Conservation (phyloP, 2,113 vertebrate species). For the Scomber scombrus region DNA sequence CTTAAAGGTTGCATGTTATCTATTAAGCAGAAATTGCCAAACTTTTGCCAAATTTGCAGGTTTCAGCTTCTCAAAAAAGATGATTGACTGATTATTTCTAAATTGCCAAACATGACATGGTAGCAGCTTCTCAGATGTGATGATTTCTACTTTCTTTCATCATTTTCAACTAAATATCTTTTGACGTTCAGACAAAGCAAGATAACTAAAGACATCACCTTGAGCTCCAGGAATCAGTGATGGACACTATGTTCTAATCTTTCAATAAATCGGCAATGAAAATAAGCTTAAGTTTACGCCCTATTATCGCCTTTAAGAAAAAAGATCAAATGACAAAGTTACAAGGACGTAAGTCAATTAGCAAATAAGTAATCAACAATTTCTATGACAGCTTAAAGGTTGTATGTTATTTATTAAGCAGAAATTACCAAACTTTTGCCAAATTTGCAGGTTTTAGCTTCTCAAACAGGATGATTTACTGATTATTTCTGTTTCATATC, state of each 20-base stretch:
- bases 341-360: background rate
- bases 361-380: background rate
- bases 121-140: background rate
- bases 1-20: background rate
- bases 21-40: background rate
- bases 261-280: background rate
- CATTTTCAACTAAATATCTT: background rate
- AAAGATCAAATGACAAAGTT: no score
- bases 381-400: no score
- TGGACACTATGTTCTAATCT: background rate
- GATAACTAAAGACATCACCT: background rate
- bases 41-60: no score
- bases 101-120: background rate
- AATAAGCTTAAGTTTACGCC: no score
- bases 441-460: no score
- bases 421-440: no score
- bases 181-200: background rate
- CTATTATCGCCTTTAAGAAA: no score
- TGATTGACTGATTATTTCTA: no score
- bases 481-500: background rate
- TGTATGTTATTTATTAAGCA: background rate
- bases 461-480: no score
- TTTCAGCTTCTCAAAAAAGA: no score
- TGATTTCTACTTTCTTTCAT: background rate
- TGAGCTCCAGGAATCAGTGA: background rate